A percentile compares a stretch with the other conserved stretches of the same genome.
Conservation (phyloP, 2,797 vertebrate genomes). For the Malacoctenus gilli region DNA sequence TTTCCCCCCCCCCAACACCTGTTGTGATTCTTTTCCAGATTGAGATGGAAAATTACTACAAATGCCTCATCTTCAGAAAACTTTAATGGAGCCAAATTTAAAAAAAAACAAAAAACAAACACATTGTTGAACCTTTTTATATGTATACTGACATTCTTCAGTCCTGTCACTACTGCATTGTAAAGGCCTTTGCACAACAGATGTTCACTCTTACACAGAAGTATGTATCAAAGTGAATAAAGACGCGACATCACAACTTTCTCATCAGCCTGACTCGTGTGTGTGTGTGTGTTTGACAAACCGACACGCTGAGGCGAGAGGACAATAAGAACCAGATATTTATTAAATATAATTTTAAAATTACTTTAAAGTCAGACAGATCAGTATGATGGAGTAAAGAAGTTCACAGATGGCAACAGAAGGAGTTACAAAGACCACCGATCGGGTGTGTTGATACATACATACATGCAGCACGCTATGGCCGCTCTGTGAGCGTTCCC, state of each 20-base stretch:
- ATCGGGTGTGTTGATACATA: constrained; percentile 47
- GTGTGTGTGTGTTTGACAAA: background rate
- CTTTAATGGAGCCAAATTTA: constrained; percentile 41
- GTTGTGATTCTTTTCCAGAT: constrained; percentile 60
- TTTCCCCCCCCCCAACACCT: background rate
- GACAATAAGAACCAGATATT: constrained; percentile 84
- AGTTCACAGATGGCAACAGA: constrained; percentile 74
- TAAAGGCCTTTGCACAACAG: constrained; percentile 2
- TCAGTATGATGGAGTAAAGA: constrained; percentile 74
- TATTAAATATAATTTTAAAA: constrained; percentile 88
- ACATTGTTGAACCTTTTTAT: no score
- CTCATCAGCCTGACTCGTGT: no score
- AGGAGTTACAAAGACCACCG: constrained; percentile 73
- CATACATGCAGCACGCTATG: constrained; percentile 71
- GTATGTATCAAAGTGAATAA: background rate
- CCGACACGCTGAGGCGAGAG: constrained; percentile 13
- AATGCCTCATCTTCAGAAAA: constrained; percentile 81
- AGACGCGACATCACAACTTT: background rate
- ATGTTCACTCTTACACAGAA: no score
- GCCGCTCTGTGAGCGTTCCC: constrained; percentile 54
- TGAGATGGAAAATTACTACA: constrained; percentile 80
- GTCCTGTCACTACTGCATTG: background rate
- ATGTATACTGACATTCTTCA: no score
- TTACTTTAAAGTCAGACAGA: constrained; percentile 75
- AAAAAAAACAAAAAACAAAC: no score